A percentile compares a stretch with the other conserved stretches of the same genome.
These are phyloP conservation scores for Nasonia vitripennis DNA, from an alignment of 1,140 invertebrate species.

Conservation along the genomic window DNA sequence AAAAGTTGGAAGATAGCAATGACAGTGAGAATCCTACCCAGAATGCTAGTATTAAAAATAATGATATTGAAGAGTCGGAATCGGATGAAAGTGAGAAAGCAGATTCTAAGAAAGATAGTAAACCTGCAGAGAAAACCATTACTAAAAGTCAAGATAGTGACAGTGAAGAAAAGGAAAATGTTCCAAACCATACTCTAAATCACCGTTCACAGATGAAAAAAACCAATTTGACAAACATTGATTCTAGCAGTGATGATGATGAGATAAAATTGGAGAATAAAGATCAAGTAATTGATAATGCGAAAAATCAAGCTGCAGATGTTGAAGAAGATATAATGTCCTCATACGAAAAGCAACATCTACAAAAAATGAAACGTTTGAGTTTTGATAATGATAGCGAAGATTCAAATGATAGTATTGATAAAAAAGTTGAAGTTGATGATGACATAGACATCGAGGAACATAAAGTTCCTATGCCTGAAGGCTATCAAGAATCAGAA, in stretches of 20 bases:
- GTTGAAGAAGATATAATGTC: not conserved
- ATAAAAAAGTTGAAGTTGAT: not conserved
- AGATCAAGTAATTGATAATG: not conserved
- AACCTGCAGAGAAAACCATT: too few relatives aligned
- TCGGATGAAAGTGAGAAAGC: not conserved
- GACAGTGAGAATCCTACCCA: not conserved
- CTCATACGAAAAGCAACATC: not conserved
- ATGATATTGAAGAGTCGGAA: too few relatives aligned
- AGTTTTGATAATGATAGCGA: not conserved
- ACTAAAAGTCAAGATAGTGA: not conserved
- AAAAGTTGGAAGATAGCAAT: too few relatives aligned
- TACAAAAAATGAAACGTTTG: not conserved
- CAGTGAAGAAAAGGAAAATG: too few relatives aligned
- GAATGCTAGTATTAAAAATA: not conserved
- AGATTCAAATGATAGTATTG: not conserved
- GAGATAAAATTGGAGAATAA: not conserved
- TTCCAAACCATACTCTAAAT: too few relatives aligned
- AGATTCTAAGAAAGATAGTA: not conserved
- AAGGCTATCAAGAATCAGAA: not conserved
- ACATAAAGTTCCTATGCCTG: not conserved
- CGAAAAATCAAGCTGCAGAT: not conserved
- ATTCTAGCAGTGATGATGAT: not conserved
- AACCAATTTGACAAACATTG: not conserved
- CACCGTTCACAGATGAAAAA: too few relatives aligned
- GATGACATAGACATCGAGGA: conserved; percentile 19